Evolutionary conservation across 2,888 invertebrate species (phyloP).

Genomic region (Plagiodera versicolora): DNA sequence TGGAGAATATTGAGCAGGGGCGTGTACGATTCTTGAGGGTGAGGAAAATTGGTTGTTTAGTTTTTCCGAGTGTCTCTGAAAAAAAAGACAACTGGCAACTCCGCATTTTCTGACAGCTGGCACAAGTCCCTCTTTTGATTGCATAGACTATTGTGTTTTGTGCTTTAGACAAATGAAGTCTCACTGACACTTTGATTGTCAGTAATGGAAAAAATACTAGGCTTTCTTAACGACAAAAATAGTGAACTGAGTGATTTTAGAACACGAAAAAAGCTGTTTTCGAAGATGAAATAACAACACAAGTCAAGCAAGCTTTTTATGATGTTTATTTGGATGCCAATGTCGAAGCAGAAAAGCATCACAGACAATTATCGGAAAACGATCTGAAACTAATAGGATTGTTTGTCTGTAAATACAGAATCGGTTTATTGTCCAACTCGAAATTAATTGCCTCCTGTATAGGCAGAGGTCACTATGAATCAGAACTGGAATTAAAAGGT

Average conservation of each 20-base stretch:
- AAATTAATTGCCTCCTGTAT: conserved; percentile 34
- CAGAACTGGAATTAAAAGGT: conserved; percentile 39
- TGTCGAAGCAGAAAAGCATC: conserved; percentile 29
- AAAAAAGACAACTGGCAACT: no score
- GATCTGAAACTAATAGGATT: conserved; percentile 32
- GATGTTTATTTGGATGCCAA: conserved; percentile 25
- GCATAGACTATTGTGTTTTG: no score
- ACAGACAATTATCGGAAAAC: conserved; percentile 24
- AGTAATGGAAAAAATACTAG: no score
- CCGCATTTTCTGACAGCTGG: no score
- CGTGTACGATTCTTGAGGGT: conserved; percentile 34
- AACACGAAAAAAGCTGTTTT: conserved; percentile 22
- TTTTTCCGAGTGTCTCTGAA: no score
- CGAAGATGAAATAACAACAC: conserved; percentile 30
- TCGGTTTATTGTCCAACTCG: conserved; percentile 31
- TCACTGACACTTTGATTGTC: no score
- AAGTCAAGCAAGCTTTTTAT: conserved; percentile 32
- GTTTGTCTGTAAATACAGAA: conserved; percentile 35
- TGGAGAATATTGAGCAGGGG: conserved; percentile 37
- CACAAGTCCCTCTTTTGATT: no score
- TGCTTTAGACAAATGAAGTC: no score
- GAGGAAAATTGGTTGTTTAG: no score
- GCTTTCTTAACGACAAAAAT: no score
- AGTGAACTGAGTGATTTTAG: conserved; percentile 15
- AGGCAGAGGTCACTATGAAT: conserved; percentile 32